Base-by-base conservation (phyloP, 2,113 vertebrate genomes). In the Acanthochromis polyacanthus region DNA sequence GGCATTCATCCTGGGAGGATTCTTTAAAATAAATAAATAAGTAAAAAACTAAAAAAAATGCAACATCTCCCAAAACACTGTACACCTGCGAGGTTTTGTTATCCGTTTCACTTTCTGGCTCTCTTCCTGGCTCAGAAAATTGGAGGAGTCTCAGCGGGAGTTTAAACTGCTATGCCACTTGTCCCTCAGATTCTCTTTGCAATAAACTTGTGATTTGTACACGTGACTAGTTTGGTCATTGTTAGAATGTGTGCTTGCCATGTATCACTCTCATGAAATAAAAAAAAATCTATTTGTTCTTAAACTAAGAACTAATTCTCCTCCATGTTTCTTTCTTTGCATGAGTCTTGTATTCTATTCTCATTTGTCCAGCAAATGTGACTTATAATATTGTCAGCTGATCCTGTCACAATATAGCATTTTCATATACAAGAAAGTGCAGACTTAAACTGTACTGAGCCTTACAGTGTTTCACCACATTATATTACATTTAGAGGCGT, bases 241-340 rank as follows among this genome's bases (percentile, higher is more conserved):
- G 68, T 67, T 50, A 38, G 12, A 64, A 53, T 38, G 16, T 50
- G 19, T 62, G 56, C 43, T 45, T 71, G 55, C 14, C 72, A 52
- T 84, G 25, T 38, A 80, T 71, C 61, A 71, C 43, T 62, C 7
- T 60, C 57, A 72, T 77, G 68, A 51, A 64, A 72, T 76, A 40
- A 1, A 48, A 52, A 66, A 36, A 76, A 61, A 20, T 63, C 15
- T 30, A 61, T 30, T 61, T 0, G 20, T 43, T 68, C 45, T 28
- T 60, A 76, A 76, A 67, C 71, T 57, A 20, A 15, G 45, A 65
- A 74, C 40, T 57, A 61, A 17, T 57, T 28, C 4, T 50, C 36
- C 16, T 30, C 45, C 10, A 43, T 61, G 14, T 36, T 23, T 62
- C 10, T 32, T 60, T n/a, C 43, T 11, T 50, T 40, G 40, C 15